These are phyloP conservation scores for Chrysochloris asiatica DNA, from an alignment of 2,113 vertebrate genomes.

Conservation along the genomic window DNA sequence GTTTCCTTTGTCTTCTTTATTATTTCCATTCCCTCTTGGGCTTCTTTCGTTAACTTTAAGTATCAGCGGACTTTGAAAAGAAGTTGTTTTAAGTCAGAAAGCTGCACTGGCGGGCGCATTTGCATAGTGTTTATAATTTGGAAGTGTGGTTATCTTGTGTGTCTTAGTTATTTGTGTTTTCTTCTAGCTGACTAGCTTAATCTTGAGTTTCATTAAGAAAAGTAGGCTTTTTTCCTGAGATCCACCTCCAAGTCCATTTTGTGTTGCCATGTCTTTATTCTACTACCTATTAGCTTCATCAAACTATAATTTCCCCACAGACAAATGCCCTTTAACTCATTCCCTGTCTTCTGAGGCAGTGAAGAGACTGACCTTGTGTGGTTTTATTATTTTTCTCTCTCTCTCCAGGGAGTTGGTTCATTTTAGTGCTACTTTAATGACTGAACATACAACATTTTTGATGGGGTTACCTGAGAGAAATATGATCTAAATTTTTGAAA, in stretches of 20 bases:
- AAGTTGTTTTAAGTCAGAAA: constrained; percentile 58
- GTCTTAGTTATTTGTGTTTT: constrained; percentile 67
- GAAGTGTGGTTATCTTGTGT: constrained; percentile 54
- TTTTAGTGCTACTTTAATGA: constrained; percentile 73
- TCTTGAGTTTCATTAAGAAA: constrained; percentile 71
- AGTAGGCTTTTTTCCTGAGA: constrained; percentile 68
- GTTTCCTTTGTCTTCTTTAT: constrained; percentile 47
- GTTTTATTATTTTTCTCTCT: constrained; percentile 74
- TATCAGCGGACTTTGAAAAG: constrained; percentile 55
- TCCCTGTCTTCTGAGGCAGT: constrained; percentile 59
- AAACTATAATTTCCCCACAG: constrained; percentile 74
- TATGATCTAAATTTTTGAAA: constrained; percentile 70
- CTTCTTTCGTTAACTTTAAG: constrained; percentile 57
- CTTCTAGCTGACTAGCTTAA: constrained; percentile 60
- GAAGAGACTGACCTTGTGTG: constrained; percentile 71
- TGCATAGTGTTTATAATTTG: constrained; percentile 41
- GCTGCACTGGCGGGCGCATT: constrained; percentile 47
- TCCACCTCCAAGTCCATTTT: constrained; percentile 68
- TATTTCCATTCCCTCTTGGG: constrained; percentile 33
- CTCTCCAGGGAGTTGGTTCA: constrained; percentile 77
- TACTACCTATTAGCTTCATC: constrained; percentile 76
- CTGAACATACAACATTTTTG: constrained; percentile 72
- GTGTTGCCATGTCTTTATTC: constrained; percentile 66
- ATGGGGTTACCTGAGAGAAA: constrained; percentile 78
- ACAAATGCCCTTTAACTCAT: constrained; percentile 63